Percentiles rank a stretch among this genome's conserved stretches.
Conservation (phyloP, 1,140 invertebrate species). For the Dreissena polymorpha region DNA sequence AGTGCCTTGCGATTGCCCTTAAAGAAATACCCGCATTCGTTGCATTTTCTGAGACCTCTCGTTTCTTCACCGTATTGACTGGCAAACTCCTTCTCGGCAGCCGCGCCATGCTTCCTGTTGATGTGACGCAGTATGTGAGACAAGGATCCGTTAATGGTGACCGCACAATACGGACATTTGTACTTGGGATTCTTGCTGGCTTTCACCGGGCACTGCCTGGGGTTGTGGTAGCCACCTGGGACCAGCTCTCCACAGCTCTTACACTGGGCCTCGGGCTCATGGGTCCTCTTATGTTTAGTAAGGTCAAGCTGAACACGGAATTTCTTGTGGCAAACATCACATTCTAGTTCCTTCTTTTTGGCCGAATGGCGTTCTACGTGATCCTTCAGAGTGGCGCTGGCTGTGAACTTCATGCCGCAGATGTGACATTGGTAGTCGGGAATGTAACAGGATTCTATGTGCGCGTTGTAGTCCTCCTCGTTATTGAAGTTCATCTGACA, state of each 20-base stretch:
- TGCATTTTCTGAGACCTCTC: not conserved
- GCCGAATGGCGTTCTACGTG: not conserved
- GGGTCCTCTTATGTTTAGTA: not conserved
- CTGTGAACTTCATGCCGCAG: not conserved
- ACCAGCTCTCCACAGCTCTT: not conserved
- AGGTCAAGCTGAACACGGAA: not conserved
- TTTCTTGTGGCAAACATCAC: not conserved
- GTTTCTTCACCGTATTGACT: not conserved
- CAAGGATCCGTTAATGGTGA: not conserved
- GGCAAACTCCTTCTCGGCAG: not conserved
- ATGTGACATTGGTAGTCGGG: not conserved
- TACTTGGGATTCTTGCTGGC: not conserved
- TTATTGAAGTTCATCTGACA: not conserved
- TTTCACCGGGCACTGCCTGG: not conserved
- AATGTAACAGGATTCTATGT: not conserved
- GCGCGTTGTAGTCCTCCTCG: not conserved
- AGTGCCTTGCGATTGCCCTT: not conserved
- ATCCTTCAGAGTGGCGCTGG: not conserved
- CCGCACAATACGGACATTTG: not conserved
- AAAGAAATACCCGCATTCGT: not conserved
- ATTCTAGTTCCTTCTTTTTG: not conserved
- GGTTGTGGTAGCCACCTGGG: not conserved
- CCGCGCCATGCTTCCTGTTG: not conserved
- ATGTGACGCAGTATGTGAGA: not conserved
- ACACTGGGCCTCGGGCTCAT: not conserved